Base-by-base conservation (phyloP, 2,888 invertebrate species). In the Drosophila paranaensis region DNA sequence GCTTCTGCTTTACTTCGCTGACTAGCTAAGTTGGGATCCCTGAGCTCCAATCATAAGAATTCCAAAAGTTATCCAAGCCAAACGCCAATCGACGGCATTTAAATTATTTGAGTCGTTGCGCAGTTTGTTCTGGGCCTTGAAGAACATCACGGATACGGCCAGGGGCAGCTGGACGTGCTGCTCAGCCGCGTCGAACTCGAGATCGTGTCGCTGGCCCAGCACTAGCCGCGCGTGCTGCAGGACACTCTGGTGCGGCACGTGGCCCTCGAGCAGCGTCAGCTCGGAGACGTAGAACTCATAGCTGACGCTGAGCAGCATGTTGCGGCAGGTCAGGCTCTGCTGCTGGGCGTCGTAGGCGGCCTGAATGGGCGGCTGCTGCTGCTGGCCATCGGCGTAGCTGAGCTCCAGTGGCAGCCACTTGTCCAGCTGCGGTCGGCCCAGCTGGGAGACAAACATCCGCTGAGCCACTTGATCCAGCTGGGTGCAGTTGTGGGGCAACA, bases 261-360 rank as follows among this genome's bases (percentile, higher is more conserved):
- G 58, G 0, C 75, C 76, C 0, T 76, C 83, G 0, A 62, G 54
- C 13, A 82, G 20, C 0, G 71, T 72, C 37, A 82, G 27, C 11
- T 80, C 73, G 0, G 80, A 85, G 25, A 88, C 83, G 45, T 90
- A 79, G 71, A 93, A 92, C 60, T 92, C 90, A 72, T 91, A 92
- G 13, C 80, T 74, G 8, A 91, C 74, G 48, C 81, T 90, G 2
- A 93, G 73, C 9, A 92, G 63, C 67, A 93, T 90, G 74, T 93
- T 93, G 37, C 88, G 88, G 46, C 93, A 93, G n/a, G 76, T 81
- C 27, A 93, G 91, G 0, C 79, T 78, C 11, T 82, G 81, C n/a
- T 78, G 79, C 6, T 75, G 68, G 4, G 81, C 83, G 48, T 89
- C 73, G 71, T 81, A 91, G 9, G 65, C 46, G 2, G 90, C 91